Conservation (phyloP, 1,140 invertebrate species). For the Hyles euphorbiae region DNA sequence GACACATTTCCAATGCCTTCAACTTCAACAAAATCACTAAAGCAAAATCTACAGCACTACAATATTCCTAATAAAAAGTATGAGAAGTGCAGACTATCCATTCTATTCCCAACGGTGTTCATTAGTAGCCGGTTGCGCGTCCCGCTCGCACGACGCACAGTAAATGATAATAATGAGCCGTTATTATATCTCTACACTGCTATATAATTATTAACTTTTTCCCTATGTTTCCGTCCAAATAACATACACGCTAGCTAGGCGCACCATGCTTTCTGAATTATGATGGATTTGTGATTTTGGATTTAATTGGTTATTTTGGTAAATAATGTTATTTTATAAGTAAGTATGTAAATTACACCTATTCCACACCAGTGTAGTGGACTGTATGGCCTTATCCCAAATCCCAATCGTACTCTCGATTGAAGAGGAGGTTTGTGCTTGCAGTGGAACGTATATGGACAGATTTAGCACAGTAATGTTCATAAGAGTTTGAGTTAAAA, state of each 20-base stretch:
- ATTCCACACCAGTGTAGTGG: too few species aligned
- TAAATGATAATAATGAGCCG: conserved; percentile 47
- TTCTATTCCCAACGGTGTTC: conserved; percentile 23
- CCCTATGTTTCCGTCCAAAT: conserved; percentile 52
- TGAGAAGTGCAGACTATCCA: conserved; percentile 4
- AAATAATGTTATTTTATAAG: too few species aligned
- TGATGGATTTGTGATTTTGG: too few species aligned
- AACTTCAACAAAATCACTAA: not conserved
- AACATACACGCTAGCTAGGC: conserved; percentile 16
- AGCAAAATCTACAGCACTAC: not conserved
- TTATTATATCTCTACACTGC: conserved; percentile 46
- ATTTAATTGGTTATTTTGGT: not conserved
- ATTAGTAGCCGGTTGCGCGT: conserved; percentile 26
- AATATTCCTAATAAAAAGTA: not conserved
- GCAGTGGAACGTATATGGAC: too few species aligned
- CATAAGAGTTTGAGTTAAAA: too few species aligned
- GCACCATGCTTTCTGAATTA: not conserved
- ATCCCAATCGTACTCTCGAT: too few species aligned
- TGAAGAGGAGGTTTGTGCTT: too few species aligned
- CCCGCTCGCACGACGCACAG: conserved; percentile 12
- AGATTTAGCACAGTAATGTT: too few species aligned
- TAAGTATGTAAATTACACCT: too few species aligned
- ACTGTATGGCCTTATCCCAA: too few species aligned
- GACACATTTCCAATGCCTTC: not conserved
- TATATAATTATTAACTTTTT: conserved; percentile 61